Evolutionary conservation across 2,797 vertebrate genomes (phyloP), one percentile per base, ranked within the genome.

Genomic region (Falco biarmicus): DNA sequence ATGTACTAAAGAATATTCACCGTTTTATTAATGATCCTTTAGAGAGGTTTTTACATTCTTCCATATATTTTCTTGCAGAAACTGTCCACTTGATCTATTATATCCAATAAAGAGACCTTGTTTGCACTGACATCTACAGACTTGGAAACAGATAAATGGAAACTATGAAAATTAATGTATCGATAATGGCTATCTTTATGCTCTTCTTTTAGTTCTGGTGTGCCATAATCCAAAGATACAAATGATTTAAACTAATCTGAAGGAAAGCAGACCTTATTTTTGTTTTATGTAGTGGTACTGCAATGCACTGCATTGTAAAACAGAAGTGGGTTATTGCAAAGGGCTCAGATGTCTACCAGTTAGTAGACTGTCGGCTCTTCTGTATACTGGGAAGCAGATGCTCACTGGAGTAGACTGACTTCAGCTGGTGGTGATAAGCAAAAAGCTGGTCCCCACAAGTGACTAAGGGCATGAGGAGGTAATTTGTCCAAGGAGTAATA

Each of bases 61-160:
- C 54, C 70, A 89, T 90, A 48, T 68, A 89, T 90, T 93, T 91
- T 87, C 75, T 60, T 84, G 51, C 18, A 79, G 87, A 91, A 96
- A 71, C 87, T 89, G 80, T 75, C 91, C 26, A 45, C 34, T 92
- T 94, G 93, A 96, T 95, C 47, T 93, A 90, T 94, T 93, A 74
- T 21, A 56, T n/a, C 54, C 80, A 90, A 87, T 89, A 87, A 96
- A 95, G 56, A 83, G 74, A 68, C 43, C 94, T 92, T 69, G 31
- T 96, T 97, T 95, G 82, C 76, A 92, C 76, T 92, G 90, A 89
- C 66, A 71, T 51, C 47, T 83, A 19, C 60, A 66, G 50, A 70
- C 63, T 90, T 90, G 63, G 56, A 84, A 90, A 64, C 1, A 81
- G 77, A 81, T 61, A 77, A 63, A 95, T 84, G 80, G 48, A 34